phyloP scores from a whole-genome alignment of 35 echinoderm and acorn worm species.

The Stichopus chloronotus region DNA sequence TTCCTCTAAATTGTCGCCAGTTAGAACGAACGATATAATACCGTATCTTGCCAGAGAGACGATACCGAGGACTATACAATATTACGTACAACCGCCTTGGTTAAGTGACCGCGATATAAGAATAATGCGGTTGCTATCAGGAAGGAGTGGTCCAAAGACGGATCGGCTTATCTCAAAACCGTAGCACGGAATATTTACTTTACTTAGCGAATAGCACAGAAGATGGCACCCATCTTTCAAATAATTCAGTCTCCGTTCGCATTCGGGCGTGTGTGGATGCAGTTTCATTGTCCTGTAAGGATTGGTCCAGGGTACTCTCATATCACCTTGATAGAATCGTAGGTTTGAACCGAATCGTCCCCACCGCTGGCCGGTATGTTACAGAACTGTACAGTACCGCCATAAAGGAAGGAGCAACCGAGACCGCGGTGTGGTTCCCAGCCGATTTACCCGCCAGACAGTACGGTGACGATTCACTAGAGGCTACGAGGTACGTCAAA shows the following conservation, averaged over 20 bases:
- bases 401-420: neutral
- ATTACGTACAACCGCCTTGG: constrained; percentile 47
- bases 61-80: constrained; percentile 55
- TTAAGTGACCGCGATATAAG: constrained; percentile 42
- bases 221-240: constrained; percentile 15
- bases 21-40: neutral
- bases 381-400: constrained; percentile 33
- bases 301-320: constrained; percentile 35
- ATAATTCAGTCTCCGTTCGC: constrained; percentile 45
- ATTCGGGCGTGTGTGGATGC: constrained; percentile 50
- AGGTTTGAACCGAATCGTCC: constrained; percentile 54
- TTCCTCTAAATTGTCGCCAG: neutral
- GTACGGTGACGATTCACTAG: constrained; percentile 48
- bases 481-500: constrained; percentile 61
- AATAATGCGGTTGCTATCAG: constrained; percentile 35
- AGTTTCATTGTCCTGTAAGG: constrained; percentile 48
- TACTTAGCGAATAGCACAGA: constrained; percentile 53
- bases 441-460: constrained; percentile 45
- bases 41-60: neutral
- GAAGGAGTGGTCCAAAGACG: constrained; percentile 45
- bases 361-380: constrained; percentile 39
- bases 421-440: constrained; percentile 54
- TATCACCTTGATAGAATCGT: constrained; percentile 63
- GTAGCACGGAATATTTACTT: constrained; percentile 55
- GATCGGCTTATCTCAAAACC: constrained; percentile 53